Conservation (phyloP, 2,797 vertebrate genomes). For the Rousettus madagascariensis region DNA sequence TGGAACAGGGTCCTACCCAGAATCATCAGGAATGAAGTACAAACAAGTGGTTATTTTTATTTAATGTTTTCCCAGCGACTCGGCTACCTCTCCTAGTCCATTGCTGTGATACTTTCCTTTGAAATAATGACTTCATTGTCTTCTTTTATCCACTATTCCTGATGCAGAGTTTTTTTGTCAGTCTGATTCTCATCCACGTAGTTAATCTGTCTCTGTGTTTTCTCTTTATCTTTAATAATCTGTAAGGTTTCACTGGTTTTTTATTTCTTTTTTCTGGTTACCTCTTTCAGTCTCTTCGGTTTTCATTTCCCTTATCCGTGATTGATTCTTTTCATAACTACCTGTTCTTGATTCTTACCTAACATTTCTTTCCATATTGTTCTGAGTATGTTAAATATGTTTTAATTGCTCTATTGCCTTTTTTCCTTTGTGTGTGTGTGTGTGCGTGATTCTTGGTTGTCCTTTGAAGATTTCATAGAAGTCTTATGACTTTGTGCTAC, state of each 20-base stretch:
- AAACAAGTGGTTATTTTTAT: background rate
- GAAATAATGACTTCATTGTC: background rate
- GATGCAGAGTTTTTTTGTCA: background rate
- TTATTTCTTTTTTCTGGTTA: background rate
- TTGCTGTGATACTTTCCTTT: background rate
- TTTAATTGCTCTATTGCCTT: background rate
- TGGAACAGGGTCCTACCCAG: background rate
- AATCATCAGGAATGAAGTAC: background rate
- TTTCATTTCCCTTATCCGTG: conserved; percentile 2
- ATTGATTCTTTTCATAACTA: background rate
- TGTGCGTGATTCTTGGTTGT: background rate
- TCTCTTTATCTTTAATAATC: background rate
- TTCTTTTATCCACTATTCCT: background rate
- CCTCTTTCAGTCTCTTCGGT: background rate
- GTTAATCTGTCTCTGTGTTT: background rate
- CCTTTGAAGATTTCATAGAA: background rate
- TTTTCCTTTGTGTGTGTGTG: no score
- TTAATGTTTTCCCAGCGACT: background rate
- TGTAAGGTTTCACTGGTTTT: background rate
- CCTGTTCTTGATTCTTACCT: conserved; percentile 16
- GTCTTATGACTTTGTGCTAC: background rate
- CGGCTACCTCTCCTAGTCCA: background rate
- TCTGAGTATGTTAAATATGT: background rate
- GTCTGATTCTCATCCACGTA: background rate
- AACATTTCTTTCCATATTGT: background rate